Evolutionary conservation across 2,797 vertebrate species (phyloP).

Genomic region (Acanthiza pusilla): DNA sequence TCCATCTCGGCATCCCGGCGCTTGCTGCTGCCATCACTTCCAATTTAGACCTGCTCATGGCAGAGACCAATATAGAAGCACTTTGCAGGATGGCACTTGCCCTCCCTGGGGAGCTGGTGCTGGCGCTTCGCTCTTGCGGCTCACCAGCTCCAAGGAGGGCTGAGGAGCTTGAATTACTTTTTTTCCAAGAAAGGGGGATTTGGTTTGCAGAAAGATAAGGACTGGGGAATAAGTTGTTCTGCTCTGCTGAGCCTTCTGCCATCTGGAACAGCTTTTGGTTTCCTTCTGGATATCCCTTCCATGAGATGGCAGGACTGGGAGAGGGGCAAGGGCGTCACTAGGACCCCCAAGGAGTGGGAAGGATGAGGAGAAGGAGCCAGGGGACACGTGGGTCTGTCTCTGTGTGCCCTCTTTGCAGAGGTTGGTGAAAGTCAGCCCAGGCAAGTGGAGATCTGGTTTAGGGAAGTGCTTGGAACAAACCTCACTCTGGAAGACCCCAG

Average conservation of each 20-base stretch:
- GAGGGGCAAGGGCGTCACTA: neutral
- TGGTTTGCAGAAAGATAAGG: constrained; percentile 23
- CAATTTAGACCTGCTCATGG: neutral
- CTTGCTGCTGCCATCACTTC: neutral
- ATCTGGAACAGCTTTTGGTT: constrained; percentile 24
- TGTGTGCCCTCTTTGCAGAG: neutral
- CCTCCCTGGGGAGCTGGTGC: neutral
- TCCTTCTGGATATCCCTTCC: neutral
- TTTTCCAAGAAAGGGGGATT: constrained; percentile 25
- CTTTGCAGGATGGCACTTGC: neutral
- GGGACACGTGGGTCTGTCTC: neutral
- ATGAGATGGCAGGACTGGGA: neutral
- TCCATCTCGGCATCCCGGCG: neutral
- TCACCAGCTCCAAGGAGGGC: neutral
- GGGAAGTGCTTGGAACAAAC: neutral
- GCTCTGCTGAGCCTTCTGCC: neutral
- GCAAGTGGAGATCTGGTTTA: neutral
- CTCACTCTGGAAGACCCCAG: neutral
- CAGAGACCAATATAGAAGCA: constrained; percentile 1
- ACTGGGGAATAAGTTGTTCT: neutral
- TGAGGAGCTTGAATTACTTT: neutral
- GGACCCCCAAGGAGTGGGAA: neutral
- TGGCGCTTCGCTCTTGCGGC: neutral
- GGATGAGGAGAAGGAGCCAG: neutral
- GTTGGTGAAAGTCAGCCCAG: neutral